Evolutionary conservation across 1,140 invertebrate genomes (phyloP).

Genomic region (Solenopsis invicta): DNA sequence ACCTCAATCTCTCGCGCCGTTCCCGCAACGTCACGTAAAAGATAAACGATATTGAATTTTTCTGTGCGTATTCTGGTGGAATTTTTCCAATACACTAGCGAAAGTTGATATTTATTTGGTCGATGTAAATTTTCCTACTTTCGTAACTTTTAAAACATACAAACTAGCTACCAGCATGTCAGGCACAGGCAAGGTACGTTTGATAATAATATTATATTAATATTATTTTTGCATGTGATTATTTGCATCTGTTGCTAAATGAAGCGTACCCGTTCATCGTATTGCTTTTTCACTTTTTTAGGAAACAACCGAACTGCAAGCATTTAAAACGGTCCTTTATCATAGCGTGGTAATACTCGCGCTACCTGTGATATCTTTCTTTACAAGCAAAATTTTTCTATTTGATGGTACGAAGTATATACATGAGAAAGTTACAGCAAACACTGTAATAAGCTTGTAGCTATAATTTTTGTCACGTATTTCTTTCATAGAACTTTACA

Average conservation of each 20-base stretch:
- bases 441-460: background rate
- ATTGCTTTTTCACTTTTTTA: constrained; percentile 67
- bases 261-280: background rate
- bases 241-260: background rate
- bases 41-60: background rate
- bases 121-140: background rate
- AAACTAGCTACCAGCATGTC: constrained; percentile 49
- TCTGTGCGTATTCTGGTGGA: background rate
- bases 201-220: background rate
- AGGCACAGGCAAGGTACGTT: constrained; percentile 46
- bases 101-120: constrained; percentile 1
- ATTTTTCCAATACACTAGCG: background rate
- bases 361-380: constrained; percentile 84
- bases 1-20: background rate
- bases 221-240: background rate
- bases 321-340: constrained; percentile 84
- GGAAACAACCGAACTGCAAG: constrained; percentile 82
- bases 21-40: background rate
- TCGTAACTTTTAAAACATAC: background rate
- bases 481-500: background rate
- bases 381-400: constrained; percentile 83
- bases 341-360: constrained; percentile 84
- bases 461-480: background rate
- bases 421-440: background rate
- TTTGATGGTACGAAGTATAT: constrained; percentile 83